These are phyloP conservation scores for Otus sunia DNA, from an alignment of 2,113 vertebrate species.

Conservation along the genomic window DNA sequence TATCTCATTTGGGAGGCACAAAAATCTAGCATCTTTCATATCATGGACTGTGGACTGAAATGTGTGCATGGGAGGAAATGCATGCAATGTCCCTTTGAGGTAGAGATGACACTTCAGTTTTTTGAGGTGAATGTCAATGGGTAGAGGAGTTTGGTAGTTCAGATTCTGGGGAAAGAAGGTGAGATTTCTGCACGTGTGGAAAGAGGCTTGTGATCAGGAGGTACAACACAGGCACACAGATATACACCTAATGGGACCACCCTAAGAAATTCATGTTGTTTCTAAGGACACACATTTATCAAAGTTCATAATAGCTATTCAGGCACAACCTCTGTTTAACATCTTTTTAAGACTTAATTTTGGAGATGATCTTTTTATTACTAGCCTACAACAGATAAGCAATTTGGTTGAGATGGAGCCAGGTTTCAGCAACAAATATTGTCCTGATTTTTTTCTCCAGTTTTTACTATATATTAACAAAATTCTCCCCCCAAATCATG, in stretches of 20 bases:
- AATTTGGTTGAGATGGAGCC: not conserved
- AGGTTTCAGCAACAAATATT: not conserved
- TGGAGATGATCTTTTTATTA: not conserved
- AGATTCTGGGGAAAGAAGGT: not conserved
- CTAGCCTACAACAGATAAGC: not conserved
- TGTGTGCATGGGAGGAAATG: accelerated
- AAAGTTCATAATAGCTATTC: not conserved
- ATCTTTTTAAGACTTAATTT: not conserved
- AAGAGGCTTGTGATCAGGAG: not conserved
- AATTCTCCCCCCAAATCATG: not conserved
- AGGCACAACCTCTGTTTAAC: not conserved
- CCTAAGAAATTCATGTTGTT: not conserved
- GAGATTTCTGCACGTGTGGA: not conserved
- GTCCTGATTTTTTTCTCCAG: not conserved
- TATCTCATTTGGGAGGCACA: not conserved
- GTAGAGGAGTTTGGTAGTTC: not conserved
- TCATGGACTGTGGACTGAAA: not conserved
- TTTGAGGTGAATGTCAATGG: not conserved
- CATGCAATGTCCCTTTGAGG: not conserved
- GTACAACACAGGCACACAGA: not conserved
- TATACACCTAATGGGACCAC: not conserved
- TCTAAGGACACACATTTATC: not conserved
- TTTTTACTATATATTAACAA: not conserved
- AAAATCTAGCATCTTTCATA: not conserved
- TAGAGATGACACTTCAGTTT: not conserved